These are phyloP conservation scores for Acanthacorydalis orientalis DNA, from an alignment of 2,888 invertebrate genomes.

Conservation along the genomic window DNA sequence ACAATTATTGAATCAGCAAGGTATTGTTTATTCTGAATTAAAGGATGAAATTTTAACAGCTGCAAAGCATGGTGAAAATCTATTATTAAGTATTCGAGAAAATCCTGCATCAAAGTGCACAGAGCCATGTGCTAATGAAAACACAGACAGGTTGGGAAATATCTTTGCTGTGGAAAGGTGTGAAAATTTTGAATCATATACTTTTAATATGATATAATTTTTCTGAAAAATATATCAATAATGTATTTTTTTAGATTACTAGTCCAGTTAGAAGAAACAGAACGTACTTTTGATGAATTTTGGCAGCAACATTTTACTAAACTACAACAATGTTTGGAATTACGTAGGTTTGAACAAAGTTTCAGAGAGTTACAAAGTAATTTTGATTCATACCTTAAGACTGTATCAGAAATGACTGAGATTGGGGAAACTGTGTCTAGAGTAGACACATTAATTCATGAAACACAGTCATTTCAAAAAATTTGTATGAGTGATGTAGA, in stretches of 20 bases:
- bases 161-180: slow-evolving; percentile 86
- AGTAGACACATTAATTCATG: slow-evolving; percentile 62
- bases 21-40: slow-evolving; percentile 47
- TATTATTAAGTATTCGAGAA: slow-evolving; percentile 57
- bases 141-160: slow-evolving; percentile 56
- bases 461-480: slow-evolving; percentile 62
- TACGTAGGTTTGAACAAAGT: slow-evolving; percentile 87
- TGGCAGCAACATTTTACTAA: slow-evolving; percentile 86
- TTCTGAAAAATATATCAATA: not conserved
- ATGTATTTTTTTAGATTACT: slow-evolving; percentile 45
- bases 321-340: slow-evolving; percentile 74
- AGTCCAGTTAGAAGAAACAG: slow-evolving; percentile 87
- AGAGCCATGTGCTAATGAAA: slow-evolving; percentile 8
- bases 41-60: slow-evolving; percentile 77
- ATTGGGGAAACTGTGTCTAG: slow-evolving; percentile 73
- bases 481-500: slow-evolving; percentile 67
- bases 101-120: slow-evolving; percentile 20
- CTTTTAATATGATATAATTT: not conserved
- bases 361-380: slow-evolving; percentile 76
- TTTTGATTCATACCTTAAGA: slow-evolving; percentile 64
- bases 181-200: slow-evolving; percentile 6
- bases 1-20: slow-evolving; percentile 70
- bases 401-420: slow-evolving; percentile 70
- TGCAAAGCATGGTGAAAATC: slow-evolving; percentile 74
- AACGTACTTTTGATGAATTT: slow-evolving; percentile 83